Evolutionary conservation across 2,113 vertebrate genomes (phyloP).

Genomic region (Chionodraco myersi): DNA sequence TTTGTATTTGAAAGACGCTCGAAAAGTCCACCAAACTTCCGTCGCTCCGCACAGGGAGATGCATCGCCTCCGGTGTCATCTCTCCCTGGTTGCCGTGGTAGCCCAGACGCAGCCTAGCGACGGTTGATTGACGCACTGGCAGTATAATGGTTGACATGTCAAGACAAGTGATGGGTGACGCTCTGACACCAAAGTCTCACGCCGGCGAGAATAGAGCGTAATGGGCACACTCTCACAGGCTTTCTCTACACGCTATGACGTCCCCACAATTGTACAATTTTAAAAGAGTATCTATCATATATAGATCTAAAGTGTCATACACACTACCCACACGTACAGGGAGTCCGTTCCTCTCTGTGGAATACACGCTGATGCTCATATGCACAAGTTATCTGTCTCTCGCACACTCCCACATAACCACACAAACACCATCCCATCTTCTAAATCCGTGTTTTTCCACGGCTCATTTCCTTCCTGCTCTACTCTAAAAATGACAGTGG

Average conservation of each 20-base stretch:
- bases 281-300: constrained; percentile 2
- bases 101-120: constrained; percentile 24
- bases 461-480: constrained; percentile 70
- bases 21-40: constrained; percentile 35
- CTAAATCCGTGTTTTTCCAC: constrained; percentile 66
- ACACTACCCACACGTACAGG: not conserved
- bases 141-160: constrained; percentile 64
- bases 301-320: constrained; percentile 2
- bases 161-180: constrained; percentile 68
- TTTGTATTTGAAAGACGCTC: not conserved
- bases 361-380: constrained; percentile 14
- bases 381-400: constrained; percentile 14
- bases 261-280: constrained; percentile 7
- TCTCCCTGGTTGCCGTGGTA: constrained; percentile 41
- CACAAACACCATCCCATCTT: constrained; percentile 48
- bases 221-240: constrained; percentile 15
- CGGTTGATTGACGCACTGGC: constrained; percentile 58
- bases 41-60: constrained; percentile 28
- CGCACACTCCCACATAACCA: not conserved
- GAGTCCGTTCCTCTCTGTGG: not conserved
- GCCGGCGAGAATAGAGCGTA: constrained; percentile 35
- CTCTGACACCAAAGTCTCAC: constrained; percentile 55
- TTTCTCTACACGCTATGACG: constrained; percentile 6
- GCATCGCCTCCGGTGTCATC: constrained; percentile 33
- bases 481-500: constrained; percentile 66